Evolutionary conservation across 2,113 vertebrate species (phyloP).

Genomic region (Propithecus coquereli): DNA sequence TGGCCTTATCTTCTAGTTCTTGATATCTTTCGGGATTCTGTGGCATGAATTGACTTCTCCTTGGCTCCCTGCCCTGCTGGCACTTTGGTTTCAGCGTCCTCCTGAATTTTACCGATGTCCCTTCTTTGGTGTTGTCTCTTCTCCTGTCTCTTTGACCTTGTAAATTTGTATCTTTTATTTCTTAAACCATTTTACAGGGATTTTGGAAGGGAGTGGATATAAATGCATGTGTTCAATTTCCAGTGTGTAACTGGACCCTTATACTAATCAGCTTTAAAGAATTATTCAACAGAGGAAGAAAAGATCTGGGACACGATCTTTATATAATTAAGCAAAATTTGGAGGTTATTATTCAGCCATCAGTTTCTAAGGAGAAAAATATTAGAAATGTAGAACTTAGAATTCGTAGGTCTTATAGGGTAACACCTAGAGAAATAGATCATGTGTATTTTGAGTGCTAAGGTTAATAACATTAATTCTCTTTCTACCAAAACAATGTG

Average conservation of each 20-base stretch:
- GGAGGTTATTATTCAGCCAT: not conserved
- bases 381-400: constrained; percentile 18
- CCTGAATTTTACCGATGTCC: not conserved
- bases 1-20: not conserved
- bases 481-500: not conserved
- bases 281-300: not conserved
- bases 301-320: not conserved
- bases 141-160: not conserved
- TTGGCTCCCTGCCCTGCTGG: not conserved
- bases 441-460: not conserved
- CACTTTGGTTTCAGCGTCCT: not conserved
- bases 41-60: too few species aligned
- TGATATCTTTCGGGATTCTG: not conserved
- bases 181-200: not conserved
- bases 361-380: not conserved
- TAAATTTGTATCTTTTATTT: not conserved
- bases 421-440: not conserved
- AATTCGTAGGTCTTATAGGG: not conserved
- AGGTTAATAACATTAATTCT: not conserved
- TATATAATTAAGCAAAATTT: not conserved
- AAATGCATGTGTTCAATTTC: not conserved
- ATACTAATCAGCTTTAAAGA: not conserved
- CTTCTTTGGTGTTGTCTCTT: not conserved
- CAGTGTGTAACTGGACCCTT: not conserved
- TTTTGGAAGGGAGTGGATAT: not conserved